Base-by-base conservation (phyloP, 1,140 invertebrate genomes). In the Rhagoletis pomonella region DNA sequence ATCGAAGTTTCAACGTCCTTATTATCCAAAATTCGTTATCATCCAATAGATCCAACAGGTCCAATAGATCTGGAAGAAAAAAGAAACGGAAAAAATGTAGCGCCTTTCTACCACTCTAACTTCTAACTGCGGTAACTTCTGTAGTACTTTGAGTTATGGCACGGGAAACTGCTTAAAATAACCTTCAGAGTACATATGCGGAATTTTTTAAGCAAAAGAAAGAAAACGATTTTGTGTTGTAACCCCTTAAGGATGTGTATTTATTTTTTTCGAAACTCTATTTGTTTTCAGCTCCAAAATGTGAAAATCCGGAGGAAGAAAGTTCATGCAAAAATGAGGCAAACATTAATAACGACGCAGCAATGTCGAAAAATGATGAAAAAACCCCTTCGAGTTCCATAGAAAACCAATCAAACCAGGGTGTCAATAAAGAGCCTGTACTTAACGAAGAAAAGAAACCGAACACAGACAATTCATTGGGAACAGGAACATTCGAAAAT, bases 381-480 rank as follows among this genome's bases (percentile, higher is more conserved):
- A 14, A 3, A 12, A 81, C 9, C 3, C 5, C 17, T 55, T 17
- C 17, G 29, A 55, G 14, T n/a, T 5, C 9, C 0, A 81, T 55
- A 29, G 17, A 81, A 7, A 55, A 7, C 12, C 47, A 81, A 81
- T 4, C 44, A 55, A n/a, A 19, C 2, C 44, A 19, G 10, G 73
- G n/a, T 55, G 55, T 10, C 7, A 81, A 81, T 50, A 50, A 81
- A 7, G 10, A 81, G 44, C 10, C 7, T 9, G 6, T 81, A 81
- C 44, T 81, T 81, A 81, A 81, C 42, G 73, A 81, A 55, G 47
- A 81, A 81, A 81, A 42, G 7, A n/a, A 47, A 19, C 29, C 0
- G 29, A 19, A 81, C 29, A 47, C n/a, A 81, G 47, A 19, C 1
- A 3, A 55, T 81, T 1, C 73, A 50, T 5, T 12, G 14, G 4